Percentiles rank a stretch among this genome's conserved stretches.
These are phyloP conservation scores for Alca torda DNA, from an alignment of 2,797 vertebrate genomes.

Conservation along the genomic window DNA sequence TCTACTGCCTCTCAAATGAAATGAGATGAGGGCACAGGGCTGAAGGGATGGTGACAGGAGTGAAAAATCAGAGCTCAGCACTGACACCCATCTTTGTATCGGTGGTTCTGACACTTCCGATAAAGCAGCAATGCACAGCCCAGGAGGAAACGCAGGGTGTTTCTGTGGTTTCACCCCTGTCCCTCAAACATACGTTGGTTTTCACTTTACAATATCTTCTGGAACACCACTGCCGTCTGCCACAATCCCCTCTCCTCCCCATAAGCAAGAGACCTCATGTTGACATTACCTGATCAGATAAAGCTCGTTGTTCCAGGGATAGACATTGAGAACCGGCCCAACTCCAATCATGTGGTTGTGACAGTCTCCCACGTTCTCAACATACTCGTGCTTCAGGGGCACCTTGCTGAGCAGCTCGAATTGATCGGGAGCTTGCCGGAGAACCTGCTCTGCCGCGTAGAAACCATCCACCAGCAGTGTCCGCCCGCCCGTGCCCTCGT, in stretches of 20 bases:
- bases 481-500: constrained; percentile 88
- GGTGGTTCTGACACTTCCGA: fast-evolving
- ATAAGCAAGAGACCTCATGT: not conserved
- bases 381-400: constrained; percentile 87
- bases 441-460: constrained; percentile 84
- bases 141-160: not conserved
- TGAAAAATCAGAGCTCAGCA: not conserved
- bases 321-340: constrained; percentile 86
- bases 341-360: constrained; percentile 88
- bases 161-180: not conserved
- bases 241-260: not conserved
- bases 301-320: constrained; percentile 93
- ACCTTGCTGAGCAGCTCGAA: constrained; percentile 86
- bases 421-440: constrained; percentile 75
- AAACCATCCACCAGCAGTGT: constrained; percentile 93
- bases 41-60: not conserved
- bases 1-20: not conserved
- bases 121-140: not conserved
- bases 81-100: fast-evolving
- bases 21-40: not conserved
- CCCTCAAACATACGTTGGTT: fast-evolving
- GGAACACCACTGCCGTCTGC: not conserved
- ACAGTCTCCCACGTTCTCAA: constrained; percentile 81
- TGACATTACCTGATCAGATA: constrained; percentile 86
- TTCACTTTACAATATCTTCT: not conserved